phyloP scores from a whole-genome alignment of 2,797 vertebrate species.

The Australoheros facetus region DNA sequence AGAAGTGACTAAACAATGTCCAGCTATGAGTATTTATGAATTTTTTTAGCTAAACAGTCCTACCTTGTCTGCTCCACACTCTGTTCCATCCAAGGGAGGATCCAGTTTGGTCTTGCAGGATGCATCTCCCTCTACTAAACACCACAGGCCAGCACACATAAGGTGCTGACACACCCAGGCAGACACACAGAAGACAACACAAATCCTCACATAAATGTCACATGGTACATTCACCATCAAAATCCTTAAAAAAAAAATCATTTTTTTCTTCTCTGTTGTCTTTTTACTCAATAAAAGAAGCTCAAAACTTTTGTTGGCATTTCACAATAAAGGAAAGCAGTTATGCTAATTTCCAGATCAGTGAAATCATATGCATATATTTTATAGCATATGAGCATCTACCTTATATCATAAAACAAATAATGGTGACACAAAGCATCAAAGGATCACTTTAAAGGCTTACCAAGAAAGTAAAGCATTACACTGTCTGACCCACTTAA shows the following conservation, averaged over 20 bases:
- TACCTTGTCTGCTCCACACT: slow-evolving; percentile 96
- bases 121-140: slow-evolving; percentile 91
- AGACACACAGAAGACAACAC: not conserved
- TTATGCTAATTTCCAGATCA: not conserved
- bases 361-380: not conserved
- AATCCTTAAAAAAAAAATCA: not conserved
- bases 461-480: not conserved
- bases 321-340: not conserved
- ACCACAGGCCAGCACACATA: slow-evolving; percentile 98
- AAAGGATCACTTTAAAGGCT: no score
- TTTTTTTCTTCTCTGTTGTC: not conserved
- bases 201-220: fast-evolving
- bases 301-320: not conserved
- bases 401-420: not conserved
- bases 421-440: no score
- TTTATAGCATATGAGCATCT: not conserved
- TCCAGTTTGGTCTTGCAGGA: slow-evolving; percentile 98
- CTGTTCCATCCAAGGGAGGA: slow-evolving; percentile 94
- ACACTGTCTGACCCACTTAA: not conserved
- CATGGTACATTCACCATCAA: not conserved
- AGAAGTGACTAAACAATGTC: not conserved
- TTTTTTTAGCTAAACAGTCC: not conserved
- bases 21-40: not conserved
- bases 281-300: not conserved
- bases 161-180: slow-evolving; percentile 86